Percentiles rank a stretch among this genome's conserved stretches.
phyloP scores from a whole-genome alignment of 2,113 vertebrate genomes.

The Hippocampus guttulatus region DNA sequence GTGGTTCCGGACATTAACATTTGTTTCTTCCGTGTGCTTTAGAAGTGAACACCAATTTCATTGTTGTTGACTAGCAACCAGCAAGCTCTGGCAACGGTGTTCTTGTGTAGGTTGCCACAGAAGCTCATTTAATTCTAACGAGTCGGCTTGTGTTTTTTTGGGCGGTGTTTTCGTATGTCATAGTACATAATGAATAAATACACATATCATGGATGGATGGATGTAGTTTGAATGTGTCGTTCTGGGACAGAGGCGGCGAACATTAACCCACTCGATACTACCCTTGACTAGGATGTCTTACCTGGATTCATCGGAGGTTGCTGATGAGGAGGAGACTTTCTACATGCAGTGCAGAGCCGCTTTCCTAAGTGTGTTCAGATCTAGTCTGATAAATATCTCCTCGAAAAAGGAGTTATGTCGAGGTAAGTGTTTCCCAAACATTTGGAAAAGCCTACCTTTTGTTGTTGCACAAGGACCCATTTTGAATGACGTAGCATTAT shows the following conservation, averaged over 20 bases:
- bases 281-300: conserved; percentile 46
- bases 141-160: background rate
- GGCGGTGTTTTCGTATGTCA: no score
- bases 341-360: conserved; percentile 84
- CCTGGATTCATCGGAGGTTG: conserved; percentile 48
- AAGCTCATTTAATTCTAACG: no score
- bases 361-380: conserved; percentile 83
- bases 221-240: background rate
- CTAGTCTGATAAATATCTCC: conserved; percentile 85
- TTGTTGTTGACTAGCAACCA: conserved; percentile 64
- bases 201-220: no score
- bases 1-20: background rate
- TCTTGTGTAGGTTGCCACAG: background rate
- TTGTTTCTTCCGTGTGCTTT: conserved; percentile 45
- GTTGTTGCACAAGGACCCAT: no score
- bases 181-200: background rate
- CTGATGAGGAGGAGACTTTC: conserved; percentile 81
- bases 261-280: background rate
- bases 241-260: background rate
- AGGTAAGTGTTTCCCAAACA: conserved; percentile 70
- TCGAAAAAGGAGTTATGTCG: conserved; percentile 83
- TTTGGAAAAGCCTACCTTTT: background rate
- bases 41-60: conserved; percentile 14
- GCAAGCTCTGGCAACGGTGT: conserved; percentile 10
- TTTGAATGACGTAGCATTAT: background rate